Percentiles rank a stretch among this genome's conserved stretches.
Conservation (phyloP, 2,113 vertebrate species). For the Isichthys henryi region DNA sequence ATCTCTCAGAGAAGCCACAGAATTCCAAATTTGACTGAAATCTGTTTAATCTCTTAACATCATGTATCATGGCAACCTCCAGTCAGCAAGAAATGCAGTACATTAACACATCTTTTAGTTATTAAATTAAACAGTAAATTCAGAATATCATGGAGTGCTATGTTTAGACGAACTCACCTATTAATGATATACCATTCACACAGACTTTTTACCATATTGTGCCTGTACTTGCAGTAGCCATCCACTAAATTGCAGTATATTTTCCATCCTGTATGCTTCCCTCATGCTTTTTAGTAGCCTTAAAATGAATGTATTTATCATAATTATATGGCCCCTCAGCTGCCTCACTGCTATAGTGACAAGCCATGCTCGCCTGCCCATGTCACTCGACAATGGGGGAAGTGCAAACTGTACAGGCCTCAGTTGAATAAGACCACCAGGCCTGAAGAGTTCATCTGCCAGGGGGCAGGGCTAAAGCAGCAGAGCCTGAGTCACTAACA, state of each 20-base stretch:
- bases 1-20: not conserved
- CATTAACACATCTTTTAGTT: not conserved
- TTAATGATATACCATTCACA: not conserved
- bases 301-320: not conserved
- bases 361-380: not conserved
- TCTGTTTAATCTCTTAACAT: not conserved
- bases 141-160: not conserved
- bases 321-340: not conserved
- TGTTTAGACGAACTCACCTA: not conserved
- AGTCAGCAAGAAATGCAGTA: not conserved
- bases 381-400: not conserved
- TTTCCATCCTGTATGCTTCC: not conserved
- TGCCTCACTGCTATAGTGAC: conserved; percentile 9
- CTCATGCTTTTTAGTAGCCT: not conserved
- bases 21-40: not conserved
- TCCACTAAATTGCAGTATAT: not conserved
- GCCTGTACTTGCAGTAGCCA: not conserved
- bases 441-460: not conserved
- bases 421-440: not conserved
- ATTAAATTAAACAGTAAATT: not conserved
- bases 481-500: not conserved
- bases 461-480: not conserved
- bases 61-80: not conserved
- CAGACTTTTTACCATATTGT: not conserved
- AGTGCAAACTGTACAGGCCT: not conserved